Evolutionary conservation across 37 sponge, comb jelly and placozoan species (phyloP).

Genomic region (Ianthella basta): DNA sequence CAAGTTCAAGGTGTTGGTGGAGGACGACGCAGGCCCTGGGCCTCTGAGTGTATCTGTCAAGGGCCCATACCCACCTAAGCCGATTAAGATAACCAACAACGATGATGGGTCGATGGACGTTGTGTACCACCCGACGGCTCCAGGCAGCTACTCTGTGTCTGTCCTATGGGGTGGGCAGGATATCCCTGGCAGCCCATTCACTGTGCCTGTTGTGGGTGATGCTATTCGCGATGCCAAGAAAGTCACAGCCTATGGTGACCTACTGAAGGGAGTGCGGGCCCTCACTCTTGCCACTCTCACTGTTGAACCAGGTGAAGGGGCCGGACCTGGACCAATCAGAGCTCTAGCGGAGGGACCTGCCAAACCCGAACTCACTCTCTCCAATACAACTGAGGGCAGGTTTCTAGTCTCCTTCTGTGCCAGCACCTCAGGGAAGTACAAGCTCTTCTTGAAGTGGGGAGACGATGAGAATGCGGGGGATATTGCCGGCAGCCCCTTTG

Average conservation of each 20-base stretch:
- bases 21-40: constrained; percentile 87
- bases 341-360: constrained; percentile 79
- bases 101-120: constrained; percentile 78
- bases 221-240: constrained; percentile 67
- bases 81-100: constrained; percentile 74
- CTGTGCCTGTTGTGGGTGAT: constrained; percentile 58
- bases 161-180: constrained; percentile 68
- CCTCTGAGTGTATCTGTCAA: constrained; percentile 68
- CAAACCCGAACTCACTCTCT: constrained; percentile 74
- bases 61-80: constrained; percentile 86
- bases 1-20: constrained; percentile 65
- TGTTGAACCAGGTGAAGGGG: constrained; percentile 54
- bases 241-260: constrained; percentile 67
- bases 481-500: constrained; percentile 81
- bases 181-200: constrained; percentile 80
- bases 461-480: constrained; percentile 63
- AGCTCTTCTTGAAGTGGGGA: constrained; percentile 80
- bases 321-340: constrained; percentile 85
- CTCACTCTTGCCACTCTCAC: constrained; percentile 58
- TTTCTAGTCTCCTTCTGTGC: constrained; percentile 79
- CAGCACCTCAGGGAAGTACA: constrained; percentile 70
- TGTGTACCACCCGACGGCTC: constrained; percentile 75
- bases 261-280: constrained; percentile 45
- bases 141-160: constrained; percentile 78
- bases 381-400: constrained; percentile 51